Percentiles rank a stretch among this genome's conserved stretches.
phyloP scores from a whole-genome alignment of 2,888 invertebrate species.

The Eledona agricola region DNA sequence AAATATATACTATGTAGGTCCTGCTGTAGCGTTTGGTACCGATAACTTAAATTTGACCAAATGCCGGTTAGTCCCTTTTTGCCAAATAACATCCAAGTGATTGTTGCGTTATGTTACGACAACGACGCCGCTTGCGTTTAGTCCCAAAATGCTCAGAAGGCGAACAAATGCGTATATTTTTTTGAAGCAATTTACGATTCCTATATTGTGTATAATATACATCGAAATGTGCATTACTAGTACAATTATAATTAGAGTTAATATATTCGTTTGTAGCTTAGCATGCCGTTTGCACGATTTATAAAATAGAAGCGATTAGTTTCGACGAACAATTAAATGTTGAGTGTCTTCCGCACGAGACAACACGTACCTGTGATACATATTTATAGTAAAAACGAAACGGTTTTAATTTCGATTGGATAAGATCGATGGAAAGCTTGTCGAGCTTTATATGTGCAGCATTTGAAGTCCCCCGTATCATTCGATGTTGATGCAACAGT shows the following conservation, averaged over 20 bases:
- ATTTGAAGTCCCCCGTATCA: constrained; percentile 2
- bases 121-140: neutral
- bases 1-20: too few relatives aligned
- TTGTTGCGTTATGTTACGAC: too few relatives aligned
- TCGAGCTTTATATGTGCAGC: constrained; percentile 14
- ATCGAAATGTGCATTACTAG: constrained; percentile 45
- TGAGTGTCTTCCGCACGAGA: too few relatives aligned
- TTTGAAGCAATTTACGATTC: neutral
- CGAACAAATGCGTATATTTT: neutral
- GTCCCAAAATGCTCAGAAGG: constrained; percentile 8
- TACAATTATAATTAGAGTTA: constrained; percentile 18
- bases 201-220: constrained; percentile 18
- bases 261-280: constrained; percentile 17
- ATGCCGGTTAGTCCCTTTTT: too few relatives aligned
- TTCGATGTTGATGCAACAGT: constrained; percentile 23
- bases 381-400: constrained; percentile 17
- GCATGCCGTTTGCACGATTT: constrained; percentile 14
- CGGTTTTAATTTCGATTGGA: too few relatives aligned
- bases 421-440: too few relatives aligned
- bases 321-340: constrained; percentile 8
- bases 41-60: too few relatives aligned
- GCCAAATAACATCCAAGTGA: too few relatives aligned
- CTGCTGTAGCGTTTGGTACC: too few relatives aligned
- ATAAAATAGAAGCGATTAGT: constrained; percentile 18
- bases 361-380: too few relatives aligned